Evolutionary conservation across 1,140 invertebrate genomes (phyloP).

Genomic region (Cyrtorhinus lividipennis): DNA sequence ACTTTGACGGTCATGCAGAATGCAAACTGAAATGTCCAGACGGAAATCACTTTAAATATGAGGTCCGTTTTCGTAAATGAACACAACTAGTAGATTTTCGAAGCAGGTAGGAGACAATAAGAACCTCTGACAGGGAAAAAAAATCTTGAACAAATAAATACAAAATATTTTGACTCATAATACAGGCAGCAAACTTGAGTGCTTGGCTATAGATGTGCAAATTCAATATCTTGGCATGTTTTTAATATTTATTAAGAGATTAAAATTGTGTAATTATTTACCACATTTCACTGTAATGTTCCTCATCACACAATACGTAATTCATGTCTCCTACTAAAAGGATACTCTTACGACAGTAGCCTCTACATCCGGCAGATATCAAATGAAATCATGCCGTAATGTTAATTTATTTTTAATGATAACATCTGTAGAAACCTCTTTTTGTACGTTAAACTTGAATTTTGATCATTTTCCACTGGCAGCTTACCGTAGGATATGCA

Average conservation of each 20-base stretch:
- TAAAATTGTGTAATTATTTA: too few species aligned
- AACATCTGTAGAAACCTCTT: too few species aligned
- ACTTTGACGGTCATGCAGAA: slow-evolving; percentile 44
- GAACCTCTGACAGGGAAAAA: neutral
- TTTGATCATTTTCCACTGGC: neutral
- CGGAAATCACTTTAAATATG: slow-evolving; percentile 5
- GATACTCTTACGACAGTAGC: neutral
- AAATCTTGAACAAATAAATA: neutral
- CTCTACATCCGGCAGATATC: too few species aligned
- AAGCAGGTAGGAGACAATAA: neutral
- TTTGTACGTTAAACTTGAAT: too few species aligned
- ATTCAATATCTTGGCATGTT: neutral
- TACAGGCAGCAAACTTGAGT: neutral
- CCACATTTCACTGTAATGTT: too few species aligned
- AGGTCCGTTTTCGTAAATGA: too few species aligned
- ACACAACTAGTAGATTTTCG: too few species aligned
- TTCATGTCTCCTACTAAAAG: neutral
- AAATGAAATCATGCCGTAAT: too few species aligned
- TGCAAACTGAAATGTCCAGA: slow-evolving; percentile 33
- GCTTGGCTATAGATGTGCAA: neutral
- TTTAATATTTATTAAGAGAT: too few species aligned
- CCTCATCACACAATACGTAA: neutral
- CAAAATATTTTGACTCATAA: slow-evolving; percentile 10
- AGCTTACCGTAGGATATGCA: neutral
- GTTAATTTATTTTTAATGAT: too few species aligned